Base-by-base conservation (phyloP, 2,888 invertebrate genomes). In the Lasioglossum marginatum region DNA sequence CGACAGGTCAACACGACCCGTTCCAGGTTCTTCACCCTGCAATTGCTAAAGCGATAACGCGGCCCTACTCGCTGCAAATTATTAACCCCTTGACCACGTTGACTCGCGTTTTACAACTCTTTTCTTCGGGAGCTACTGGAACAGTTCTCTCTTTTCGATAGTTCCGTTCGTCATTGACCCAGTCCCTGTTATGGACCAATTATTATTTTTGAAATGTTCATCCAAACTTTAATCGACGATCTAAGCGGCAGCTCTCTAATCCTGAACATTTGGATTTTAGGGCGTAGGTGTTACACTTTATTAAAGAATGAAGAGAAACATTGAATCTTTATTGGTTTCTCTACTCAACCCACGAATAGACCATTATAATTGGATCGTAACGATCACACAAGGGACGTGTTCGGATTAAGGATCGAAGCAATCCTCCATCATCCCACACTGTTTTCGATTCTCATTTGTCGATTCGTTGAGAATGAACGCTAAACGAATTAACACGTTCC, bases 11-110 rank as follows among this genome's bases (percentile, higher is more conserved):
- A 27, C 14, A 63, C 60, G 60, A 63, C 60, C 27, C 27, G n/a
- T n/a, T n/a, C n/a, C n/a, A 63, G 60, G 60, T 63, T 63, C 60
- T 63, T 63, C 60, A 63, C 60, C 60, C 60, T 63, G 60, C 60
- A 63, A 16, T 63, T 63, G 27, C 60, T 63, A 23, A 52, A 52
- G 23, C 52, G 52, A 52, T 52, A 52, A 52, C 23, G 52, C 10
- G 52, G 23, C 52, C 27, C 60, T 63, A 12, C 27, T 8, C 23
- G 3, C 27, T 27, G 60, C 14, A 31, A 27, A 63, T 27, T 27
- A 31, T 27, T 27, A 63, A 63, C 27, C 60, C 27, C 27, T 63
- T 52, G 52, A 52, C 52, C 52, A 52, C 8, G 52, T 52, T 23
- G 10, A 23, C 52, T 23, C 23, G 23, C 23, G 52, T 8, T 52